Percentiles rank a stretch among this genome's conserved stretches.
Conservation (phyloP, 2,797 vertebrate genomes). For the Typhlichthys eigenmanni region DNA sequence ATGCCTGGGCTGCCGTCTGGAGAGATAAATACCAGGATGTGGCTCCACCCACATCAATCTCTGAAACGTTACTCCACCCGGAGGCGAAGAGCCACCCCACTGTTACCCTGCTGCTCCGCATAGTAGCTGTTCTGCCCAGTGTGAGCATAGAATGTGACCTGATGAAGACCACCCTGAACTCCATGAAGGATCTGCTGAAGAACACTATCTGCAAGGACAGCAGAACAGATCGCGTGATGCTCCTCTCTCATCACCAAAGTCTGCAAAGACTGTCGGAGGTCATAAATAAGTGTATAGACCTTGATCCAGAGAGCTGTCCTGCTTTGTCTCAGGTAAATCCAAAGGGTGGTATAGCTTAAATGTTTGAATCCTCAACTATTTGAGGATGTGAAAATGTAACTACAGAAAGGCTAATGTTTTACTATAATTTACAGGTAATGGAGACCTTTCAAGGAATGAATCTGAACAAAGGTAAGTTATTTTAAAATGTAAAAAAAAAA, state of each 20-base stretch:
- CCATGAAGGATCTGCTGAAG: slow-evolving; percentile 84
- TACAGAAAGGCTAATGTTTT: neutral
- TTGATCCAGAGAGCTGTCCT: slow-evolving; percentile 78
- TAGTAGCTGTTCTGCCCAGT: slow-evolving; percentile 89
- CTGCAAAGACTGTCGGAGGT: slow-evolving; percentile 88
- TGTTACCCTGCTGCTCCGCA: slow-evolving; percentile 86
- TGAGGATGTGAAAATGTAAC: slow-evolving; percentile 1
- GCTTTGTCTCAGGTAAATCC: slow-evolving; percentile 73
- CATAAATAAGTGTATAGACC: slow-evolving; percentile 86
- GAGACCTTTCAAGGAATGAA: slow-evolving; percentile 56
- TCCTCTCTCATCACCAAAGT: slow-evolving; percentile 85
- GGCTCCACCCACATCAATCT: slow-evolving; percentile 88
- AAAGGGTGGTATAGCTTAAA: neutral
- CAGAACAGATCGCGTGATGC: slow-evolving; percentile 83
- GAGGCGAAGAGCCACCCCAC: slow-evolving; percentile 91
- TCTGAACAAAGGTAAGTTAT: slow-evolving; percentile 61
- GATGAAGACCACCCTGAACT: slow-evolving; percentile 86
- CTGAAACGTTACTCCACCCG: slow-evolving; percentile 87
- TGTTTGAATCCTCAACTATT: neutral
- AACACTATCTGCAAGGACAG: slow-evolving; percentile 83
- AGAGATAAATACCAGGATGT: slow-evolving; percentile 89
- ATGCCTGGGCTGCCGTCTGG: slow-evolving; percentile 91
- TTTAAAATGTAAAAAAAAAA: neutral
- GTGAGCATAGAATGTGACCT: slow-evolving; percentile 92
- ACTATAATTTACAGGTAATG: slow-evolving; percentile 52